Conservation (phyloP, 2,888 invertebrate genomes). For the Cylloceria caligata region DNA sequence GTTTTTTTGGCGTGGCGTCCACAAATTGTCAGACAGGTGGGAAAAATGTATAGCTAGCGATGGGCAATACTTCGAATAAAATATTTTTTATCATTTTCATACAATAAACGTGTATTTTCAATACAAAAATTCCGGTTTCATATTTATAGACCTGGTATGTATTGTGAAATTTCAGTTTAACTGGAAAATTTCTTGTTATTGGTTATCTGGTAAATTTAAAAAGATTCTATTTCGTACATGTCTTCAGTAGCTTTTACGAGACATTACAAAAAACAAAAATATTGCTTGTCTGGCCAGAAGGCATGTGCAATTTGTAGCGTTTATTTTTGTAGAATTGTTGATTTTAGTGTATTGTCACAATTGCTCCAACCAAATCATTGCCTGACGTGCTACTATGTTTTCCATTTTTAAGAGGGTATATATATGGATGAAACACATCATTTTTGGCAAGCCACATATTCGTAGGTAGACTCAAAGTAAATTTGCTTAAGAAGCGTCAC, state of each 20-base stretch:
- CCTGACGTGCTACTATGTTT: constrained; percentile 18
- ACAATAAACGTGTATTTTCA: too few relatives aligned
- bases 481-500: constrained; percentile 27
- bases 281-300: neutral
- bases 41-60: too few relatives aligned
- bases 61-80: too few relatives aligned
- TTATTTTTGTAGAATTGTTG: neutral
- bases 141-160: too few relatives aligned
- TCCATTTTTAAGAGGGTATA: constrained; percentile 38
- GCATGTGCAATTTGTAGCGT: neutral
- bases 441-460: constrained; percentile 52
- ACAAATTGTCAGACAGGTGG: too few relatives aligned
- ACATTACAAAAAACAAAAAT: too few relatives aligned
- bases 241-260: too few relatives aligned
- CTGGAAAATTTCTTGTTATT: neutral
- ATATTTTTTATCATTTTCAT: too few relatives aligned
- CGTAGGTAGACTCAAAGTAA: constrained; percentile 30
- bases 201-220: neutral
- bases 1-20: too few relatives aligned
- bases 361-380: constrained; percentile 11
- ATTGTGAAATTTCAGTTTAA: neutral
- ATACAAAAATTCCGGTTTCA: too few relatives aligned
- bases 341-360: neutral
- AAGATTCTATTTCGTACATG: too few relatives aligned
- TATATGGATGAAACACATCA: constrained; percentile 33